phyloP scores from a whole-genome alignment of 2,797 vertebrate genomes.

The Rhinichthys osculus region DNA sequence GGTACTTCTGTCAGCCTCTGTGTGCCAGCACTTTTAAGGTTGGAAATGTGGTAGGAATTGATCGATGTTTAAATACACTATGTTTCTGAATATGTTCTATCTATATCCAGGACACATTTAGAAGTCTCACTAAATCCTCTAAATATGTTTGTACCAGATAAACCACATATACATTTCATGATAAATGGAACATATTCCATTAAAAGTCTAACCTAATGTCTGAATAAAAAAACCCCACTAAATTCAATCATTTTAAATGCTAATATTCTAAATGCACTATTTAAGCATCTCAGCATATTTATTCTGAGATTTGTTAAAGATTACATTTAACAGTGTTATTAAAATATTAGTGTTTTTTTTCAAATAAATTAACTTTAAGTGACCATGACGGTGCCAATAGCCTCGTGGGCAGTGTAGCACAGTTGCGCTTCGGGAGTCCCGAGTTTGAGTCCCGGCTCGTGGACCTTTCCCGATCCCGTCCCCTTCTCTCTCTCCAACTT shows the following conservation, averaged over 20 bases:
- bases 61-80: background rate
- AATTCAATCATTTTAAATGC: background rate
- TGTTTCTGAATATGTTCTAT: background rate
- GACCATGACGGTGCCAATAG: too few relatives aligned
- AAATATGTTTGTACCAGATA: background rate
- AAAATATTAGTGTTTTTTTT: background rate
- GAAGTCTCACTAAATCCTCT: background rate
- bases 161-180: background rate
- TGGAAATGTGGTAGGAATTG: too few relatives aligned
- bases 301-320: background rate
- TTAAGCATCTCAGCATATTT: background rate
- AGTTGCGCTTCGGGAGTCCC: too few relatives aligned
- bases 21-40: background rate
- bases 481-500: too few relatives aligned
- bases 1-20: background rate
- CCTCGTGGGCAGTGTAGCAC: too few relatives aligned
- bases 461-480: too few relatives aligned
- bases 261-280: background rate
- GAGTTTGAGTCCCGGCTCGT: too few relatives aligned
- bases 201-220: background rate
- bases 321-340: background rate
- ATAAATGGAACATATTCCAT: background rate
- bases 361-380: too few relatives aligned
- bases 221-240: background rate
- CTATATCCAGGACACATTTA: background rate